Base-by-base conservation (phyloP, 35 echinoderm and acorn worm species). In the Ptychodera flava region DNA sequence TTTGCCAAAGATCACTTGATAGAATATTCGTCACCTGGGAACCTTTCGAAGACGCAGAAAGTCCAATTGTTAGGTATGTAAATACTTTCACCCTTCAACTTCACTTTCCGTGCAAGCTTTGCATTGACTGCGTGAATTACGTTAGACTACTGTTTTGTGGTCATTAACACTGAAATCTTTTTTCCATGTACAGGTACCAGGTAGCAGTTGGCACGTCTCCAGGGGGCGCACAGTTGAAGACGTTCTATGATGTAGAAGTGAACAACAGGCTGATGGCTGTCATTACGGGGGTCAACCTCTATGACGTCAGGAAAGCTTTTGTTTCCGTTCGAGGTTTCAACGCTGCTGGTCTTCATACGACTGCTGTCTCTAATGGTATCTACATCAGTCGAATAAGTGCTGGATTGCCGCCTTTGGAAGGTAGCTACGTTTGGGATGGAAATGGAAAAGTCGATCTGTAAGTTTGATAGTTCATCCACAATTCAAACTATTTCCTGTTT, bases 241-340 rank as follows among this genome's bases (percentile, higher is more conserved):
- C 33, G 0, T 89, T 89, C 37, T 33, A 83, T 27, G 79, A 76
- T 12, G 80, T 89, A 0, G 30, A 35, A 10, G 33, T n/a, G 76
- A 29, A 89, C 35, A 28, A 37, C 16, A 89, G 38, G 31, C 82
- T 64, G 6, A 33, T 37, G 76, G 36, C 32, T 31, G 36, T 82
- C 0, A 34, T 83, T 12, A 83, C 81, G 0, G 81, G 81, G 22
- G 16, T 89, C n/a, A 81, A 89, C 29, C 37, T 89, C 32, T 78
- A 30, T 33, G 38, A 83, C 35, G 28, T 90, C 37, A 33, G 37
- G 12, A 84, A 78, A 33, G 88, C 85, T 1, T 90, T 83, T 84
- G 88, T 81, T 14, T 30, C 88, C 78, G 75, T 90, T 15, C 37
- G 75, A 75, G 88, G 37, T 0, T 90, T 83, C 75, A 90, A 90